Base-by-base conservation (phyloP, 2,797 vertebrate species). In the Megaceryle alcyon region DNA sequence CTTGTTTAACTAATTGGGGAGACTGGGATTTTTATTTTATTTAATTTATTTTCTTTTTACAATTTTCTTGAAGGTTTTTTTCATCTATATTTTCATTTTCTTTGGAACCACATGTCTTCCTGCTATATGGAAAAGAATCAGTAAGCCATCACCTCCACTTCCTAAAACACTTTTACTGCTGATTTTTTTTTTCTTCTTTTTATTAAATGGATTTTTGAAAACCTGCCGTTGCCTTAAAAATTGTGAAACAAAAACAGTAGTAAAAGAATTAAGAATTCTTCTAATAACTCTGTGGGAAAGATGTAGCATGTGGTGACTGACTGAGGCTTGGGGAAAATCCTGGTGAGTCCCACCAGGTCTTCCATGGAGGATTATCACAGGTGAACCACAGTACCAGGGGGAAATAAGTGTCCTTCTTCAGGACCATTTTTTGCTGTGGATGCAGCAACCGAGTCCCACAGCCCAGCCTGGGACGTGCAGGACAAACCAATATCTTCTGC, bases 81-180 rank as follows among this genome's bases (percentile, higher is more conserved):
- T 41, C 2, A 17, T 88, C 86, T 82, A 9, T 95, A 31, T 93
- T 97, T 96, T 91, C 66, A 84, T 97, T 95, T 88, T 94, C 48
- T 86, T 77, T 96, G 90, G 82, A 97, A 87, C 56, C 69, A 56
- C 64, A 35, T 84, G 73, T 93, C 80, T 96, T 96, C 81, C 94
- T 94, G 82, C 71, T 96, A 75, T 72, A 79, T 89, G 79, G 95
- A 86, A 91, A 91, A 92, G 93, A 94, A 96, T 93, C 78, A 85
- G 65, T 92, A 83, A 92, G 43, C 44, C 84, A 66, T 82, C 88
- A 71, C 39, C 65, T 94, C 63, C 69, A 68, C 82, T 90, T 96
- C 78, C 94, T 91, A 65, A 88, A 97, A 63, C 59, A 86, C 57
- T 88, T 88, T 48, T 80, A 82, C 56, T 10, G 21, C 72, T 33